Evolutionary conservation across 1,140 invertebrate species (phyloP).

Genomic region (Penaeus chinensis): DNA sequence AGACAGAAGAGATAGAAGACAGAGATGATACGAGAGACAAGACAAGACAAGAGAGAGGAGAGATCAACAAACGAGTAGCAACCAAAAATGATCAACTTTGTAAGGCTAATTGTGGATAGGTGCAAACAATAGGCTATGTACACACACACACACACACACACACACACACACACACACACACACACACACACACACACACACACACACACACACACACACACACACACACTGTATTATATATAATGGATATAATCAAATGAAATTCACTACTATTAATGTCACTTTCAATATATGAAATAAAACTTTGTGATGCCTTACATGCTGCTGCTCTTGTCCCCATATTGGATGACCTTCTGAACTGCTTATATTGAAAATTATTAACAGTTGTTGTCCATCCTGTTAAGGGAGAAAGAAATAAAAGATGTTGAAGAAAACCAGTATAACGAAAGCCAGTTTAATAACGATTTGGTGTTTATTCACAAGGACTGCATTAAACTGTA

Average conservation of each 20-base stretch:
- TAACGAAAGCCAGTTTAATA: not conserved
- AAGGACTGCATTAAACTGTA: not conserved
- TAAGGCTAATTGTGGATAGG: too few relatives aligned
- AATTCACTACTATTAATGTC: not conserved
- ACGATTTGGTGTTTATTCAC: not conserved
- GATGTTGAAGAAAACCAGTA: not conserved
- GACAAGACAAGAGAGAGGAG: too few relatives aligned
- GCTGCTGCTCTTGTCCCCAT: constrained; percentile 40
- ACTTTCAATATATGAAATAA: not conserved
- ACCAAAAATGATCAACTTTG: too few relatives aligned
- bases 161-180: too few relatives aligned
- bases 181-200: too few relatives aligned
- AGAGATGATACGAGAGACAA: too few relatives aligned
- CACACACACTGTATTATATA: too few relatives aligned
- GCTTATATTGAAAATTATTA: not conserved
- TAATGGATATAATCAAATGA: not conserved
- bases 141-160: too few relatives aligned
- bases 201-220: too few relatives aligned
- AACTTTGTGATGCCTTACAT: constrained; percentile 15
- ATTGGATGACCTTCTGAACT: not conserved
- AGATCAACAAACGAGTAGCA: too few relatives aligned
- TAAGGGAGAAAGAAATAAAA: not conserved
- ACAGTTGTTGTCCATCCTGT: not conserved
- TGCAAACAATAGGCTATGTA: too few relatives aligned
- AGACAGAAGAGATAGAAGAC: too few relatives aligned